Percentiles rank a stretch among this genome's conserved stretches.
Evolutionary conservation across 2,888 invertebrate genomes (phyloP).

Genomic region (Hecatera dysodea): DNA sequence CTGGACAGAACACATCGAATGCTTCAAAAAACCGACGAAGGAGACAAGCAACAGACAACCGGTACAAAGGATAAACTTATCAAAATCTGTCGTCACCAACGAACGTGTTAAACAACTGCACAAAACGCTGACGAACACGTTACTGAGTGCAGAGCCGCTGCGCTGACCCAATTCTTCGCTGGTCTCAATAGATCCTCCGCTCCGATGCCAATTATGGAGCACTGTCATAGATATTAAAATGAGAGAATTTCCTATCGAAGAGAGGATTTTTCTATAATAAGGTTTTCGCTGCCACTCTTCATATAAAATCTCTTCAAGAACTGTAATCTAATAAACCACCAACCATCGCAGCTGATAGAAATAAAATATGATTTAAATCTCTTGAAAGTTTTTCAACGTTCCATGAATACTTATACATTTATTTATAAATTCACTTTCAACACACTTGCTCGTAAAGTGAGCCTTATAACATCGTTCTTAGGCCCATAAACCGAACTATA

Average conservation of each 20-base stretch:
- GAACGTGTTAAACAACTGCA: conserved; percentile 38
- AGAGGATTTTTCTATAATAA: conserved; percentile 13
- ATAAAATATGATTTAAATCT: conserved; percentile 4
- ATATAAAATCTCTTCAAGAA: not conserved
- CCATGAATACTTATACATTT: not conserved
- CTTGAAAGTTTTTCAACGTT: not conserved
- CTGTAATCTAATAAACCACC: not conserved
- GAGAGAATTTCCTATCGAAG: not conserved
- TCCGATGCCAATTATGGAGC: conserved; percentile 42
- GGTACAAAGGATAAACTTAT: conserved; percentile 7
- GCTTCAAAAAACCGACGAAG: not conserved
- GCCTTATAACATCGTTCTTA: too few relatives aligned
- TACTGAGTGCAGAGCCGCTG: conserved; percentile 27
- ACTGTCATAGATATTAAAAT: conserved; percentile 35
- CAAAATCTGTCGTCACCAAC: not conserved
- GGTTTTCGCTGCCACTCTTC: conserved; percentile 9
- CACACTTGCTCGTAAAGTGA: too few relatives aligned
- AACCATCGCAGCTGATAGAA: not conserved
- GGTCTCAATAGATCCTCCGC: conserved; percentile 55
- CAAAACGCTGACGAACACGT: conserved; percentile 48
- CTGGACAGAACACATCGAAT: not conserved
- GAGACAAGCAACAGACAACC: not conserved
- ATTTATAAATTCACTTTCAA: too few relatives aligned
- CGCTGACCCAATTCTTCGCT: conserved; percentile 51
- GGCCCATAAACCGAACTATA: too few relatives aligned